Base-by-base conservation (phyloP, 2,888 invertebrate species). In the Phania funesta region DNA sequence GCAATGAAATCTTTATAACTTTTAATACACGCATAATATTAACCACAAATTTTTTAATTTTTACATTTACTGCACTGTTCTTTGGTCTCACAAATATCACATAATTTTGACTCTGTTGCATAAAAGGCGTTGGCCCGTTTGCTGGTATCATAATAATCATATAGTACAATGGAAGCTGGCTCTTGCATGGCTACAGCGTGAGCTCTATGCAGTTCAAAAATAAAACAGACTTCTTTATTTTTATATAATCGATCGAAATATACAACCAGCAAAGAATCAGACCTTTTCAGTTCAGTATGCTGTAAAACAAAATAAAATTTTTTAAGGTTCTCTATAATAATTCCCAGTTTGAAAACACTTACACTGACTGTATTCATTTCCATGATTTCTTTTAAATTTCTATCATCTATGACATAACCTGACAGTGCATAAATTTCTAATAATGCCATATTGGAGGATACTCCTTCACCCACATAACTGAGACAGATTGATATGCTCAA, bases 381-480 rank as follows among this genome's bases (percentile, higher is more conserved):
- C 22, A 84, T 84, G 13, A 94, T 90, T 82, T 93, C 93, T 1
- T 95, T n/a, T n/a, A n/a, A n/a, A n/a, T n/a, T n/a, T n/a, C n/a
- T n/a, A n/a, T n/a, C n/a, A n/a, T n/a, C n/a, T 95, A 96, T 96
- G 0, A 95, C 93, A 89, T 96, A 98, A 20, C 98, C 98, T 0
- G 97, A 97, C 0, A 98, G 97, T 80, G 98, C 92, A 78, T 94
- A 94, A 0, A 98, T 95, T 87, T 97, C 97, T 92, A 98, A 94
- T 1, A 98, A 95, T 16, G 97, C 96, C 94, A 98, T 95, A 84
- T 98, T 98, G 84, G 95, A 94, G 26, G 93, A 92, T 86, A 93
- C 93, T 38, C 93, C 86, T 11, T 86, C 86, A 26, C 88, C 90
- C 3, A 86, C 84, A 26, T 92, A 96, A 93, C 95, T 94, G 56